Evolutionary conservation across 1,140 invertebrate species (phyloP), one percentile per base, ranked within the genome.

Genomic region (Drosophila sp.): DNA sequence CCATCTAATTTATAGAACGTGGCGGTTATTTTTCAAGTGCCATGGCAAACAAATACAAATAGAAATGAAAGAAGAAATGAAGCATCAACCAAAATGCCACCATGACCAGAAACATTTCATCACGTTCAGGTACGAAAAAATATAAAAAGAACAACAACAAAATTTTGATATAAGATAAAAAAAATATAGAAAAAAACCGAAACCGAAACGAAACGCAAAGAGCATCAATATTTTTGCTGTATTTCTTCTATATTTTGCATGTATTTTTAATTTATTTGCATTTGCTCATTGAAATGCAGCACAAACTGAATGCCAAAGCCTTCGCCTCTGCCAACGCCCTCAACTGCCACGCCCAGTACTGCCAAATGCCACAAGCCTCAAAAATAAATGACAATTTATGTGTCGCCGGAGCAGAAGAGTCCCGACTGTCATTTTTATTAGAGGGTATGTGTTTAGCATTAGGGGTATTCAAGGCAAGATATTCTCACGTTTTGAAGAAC

Each of bases 201-300:
- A 17, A 17, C 17, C 17, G 17, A 17, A 17, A 44, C 17, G 71
- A 55, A 65, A 32, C 44, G 54, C 44, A 72, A 72, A 79, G 70
- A 89, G 76, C 84, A 89, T 80, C 83, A 87, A 87, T 89, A 89
- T 87, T 89, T 79, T 87, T 66, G 68, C 44, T 57, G 65, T 72
- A 67, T 72, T 65, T 68, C 63, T 57, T 62, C 47, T 66, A 61
- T 72, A 17, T 78, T 70, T 79, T 83, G 78, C 79, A 68, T 79
- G 67, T 79, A 76, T 82, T 87, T 87, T 89, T 87, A 87, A 87
- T 87, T 87, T 87, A 87, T 87, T 87, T 87, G 83, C 83, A 89
- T 87, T 87, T 87, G 79, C 83, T 87, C 84, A 87, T 87, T 87
- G 83, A 87, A 87, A 87, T 87, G 83, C 83, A 87, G 83, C 79